Conservation (phyloP, 2,797 vertebrate genomes). For the Zenarchopterus dispar region DNA sequence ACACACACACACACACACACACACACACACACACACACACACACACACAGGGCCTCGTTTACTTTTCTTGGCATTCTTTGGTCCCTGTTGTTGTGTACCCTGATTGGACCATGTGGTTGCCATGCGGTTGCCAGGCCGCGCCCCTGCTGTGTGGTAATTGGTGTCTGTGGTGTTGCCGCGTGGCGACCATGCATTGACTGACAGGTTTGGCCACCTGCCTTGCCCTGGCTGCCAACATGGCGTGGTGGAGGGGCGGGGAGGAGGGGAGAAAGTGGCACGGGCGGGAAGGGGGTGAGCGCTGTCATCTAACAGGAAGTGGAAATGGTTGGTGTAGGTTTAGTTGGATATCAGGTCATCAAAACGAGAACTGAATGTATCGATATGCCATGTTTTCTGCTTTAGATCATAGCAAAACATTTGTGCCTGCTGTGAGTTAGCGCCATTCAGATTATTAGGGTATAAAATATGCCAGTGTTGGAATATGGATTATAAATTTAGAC, state of each 20-base stretch:
- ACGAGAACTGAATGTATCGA: slow-evolving; percentile 10
- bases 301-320: slow-evolving; percentile 41
- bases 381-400: no score
- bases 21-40: slow-evolving; percentile 23
- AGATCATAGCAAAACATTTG: no score
- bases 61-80: slow-evolving; percentile 76
- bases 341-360: slow-evolving; percentile 53
- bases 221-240: slow-evolving; percentile 75
- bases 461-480: no score
- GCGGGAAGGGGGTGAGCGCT: slow-evolving; percentile 51
- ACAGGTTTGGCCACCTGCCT: slow-evolving; percentile 88
- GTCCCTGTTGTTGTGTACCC: slow-evolving; percentile 81
- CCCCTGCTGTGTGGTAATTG: slow-evolving; percentile 87
- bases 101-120: slow-evolving; percentile 87
- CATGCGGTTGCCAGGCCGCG: slow-evolving; percentile 83
- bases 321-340: slow-evolving; percentile 6
- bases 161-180: slow-evolving; percentile 80
- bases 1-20: slow-evolving; percentile 4
- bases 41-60: slow-evolving; percentile 31
- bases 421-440: no score
- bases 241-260: slow-evolving; percentile 54
- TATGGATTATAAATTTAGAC: no score
- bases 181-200: slow-evolving; percentile 79
- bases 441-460: no score
- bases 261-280: slow-evolving; percentile 54